Evolutionary conservation across 92 coral and sea anemone species (phyloP), one percentile per base, ranked within the genome.

Genomic region (Pocillopora meandrina): DNA sequence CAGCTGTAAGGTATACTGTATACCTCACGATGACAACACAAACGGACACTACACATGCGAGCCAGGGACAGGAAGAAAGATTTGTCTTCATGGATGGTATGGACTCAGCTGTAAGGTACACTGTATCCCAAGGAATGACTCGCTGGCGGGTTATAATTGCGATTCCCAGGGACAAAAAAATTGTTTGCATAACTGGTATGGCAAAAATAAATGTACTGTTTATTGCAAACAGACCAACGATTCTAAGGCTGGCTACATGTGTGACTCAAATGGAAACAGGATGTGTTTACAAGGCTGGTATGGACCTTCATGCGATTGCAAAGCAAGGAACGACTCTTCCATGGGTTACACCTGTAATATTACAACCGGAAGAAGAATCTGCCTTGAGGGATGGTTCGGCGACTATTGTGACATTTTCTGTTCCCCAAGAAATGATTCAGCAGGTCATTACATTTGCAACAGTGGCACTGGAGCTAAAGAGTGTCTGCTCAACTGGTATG

Each of bases 261-360:
- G 97, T 47, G 83, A 89, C 86, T 23, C 82, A 17, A 62, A 87
- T 56, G 88, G 88, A 49, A 19, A 71, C 79, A 86, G 84, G 87
- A 75, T 72, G 36, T 95, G 97, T 82, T 80, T 69, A 56, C 17
- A 82, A 36, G 95, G 92, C 56, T 95, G 98, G 98, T 68, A 33
- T 63, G 98, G 98, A 35, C 93, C 85, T 55, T 88, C 89, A 36
- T 95, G 98, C 79, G 90, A 93, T 75, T 95, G 98, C 68, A 77
- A 56, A 14, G 90, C 93, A 26, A 84, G 84, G 58, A 93, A 93
- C 81, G 95, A 93, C 78, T 62, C 98, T 13, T 72, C 68, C 7
- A 89, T 86, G 10, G 92, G 91, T 3, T 93, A 75, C 79, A 71
- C 13, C 2, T 95, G 98, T 76, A 87, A 95, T 61, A 57, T 63